Conservation (phyloP, 1,140 invertebrate genomes). For the Panagrolaimus sp. region DNA sequence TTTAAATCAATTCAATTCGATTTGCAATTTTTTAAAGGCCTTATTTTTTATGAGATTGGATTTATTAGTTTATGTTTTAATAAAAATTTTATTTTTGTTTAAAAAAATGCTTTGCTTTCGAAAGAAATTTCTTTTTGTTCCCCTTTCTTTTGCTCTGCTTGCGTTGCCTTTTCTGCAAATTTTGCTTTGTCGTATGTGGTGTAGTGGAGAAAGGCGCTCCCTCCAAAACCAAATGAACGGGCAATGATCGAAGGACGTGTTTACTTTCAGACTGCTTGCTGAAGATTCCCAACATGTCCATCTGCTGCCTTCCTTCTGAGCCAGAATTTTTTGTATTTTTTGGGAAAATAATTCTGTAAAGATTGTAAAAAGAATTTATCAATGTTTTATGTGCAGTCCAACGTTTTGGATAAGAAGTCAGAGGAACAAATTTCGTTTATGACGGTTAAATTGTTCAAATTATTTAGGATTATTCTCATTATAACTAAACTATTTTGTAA, state of each 20-base stretch:
- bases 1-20: too few species aligned
- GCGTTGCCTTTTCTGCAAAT: neutral
- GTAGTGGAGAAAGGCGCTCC: neutral
- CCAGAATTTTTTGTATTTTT: neutral
- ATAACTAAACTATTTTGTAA: too few species aligned
- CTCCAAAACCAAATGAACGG: neutral
- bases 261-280: neutral
- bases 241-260: constrained; percentile 16
- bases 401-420: too few species aligned
- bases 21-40: too few species aligned
- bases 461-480: too few species aligned
- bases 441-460: too few species aligned
- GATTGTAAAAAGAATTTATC: neutral
- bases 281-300: constrained; percentile 5
- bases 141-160: neutral
- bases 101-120: too few species aligned
- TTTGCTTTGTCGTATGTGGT: neutral
- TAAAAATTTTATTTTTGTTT: too few species aligned
- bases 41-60: too few species aligned
- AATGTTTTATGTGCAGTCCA: too few species aligned
- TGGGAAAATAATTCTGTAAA: neutral
- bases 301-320: constrained; percentile 26
- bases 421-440: too few species aligned
- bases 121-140: neutral
- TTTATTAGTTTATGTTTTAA: too few species aligned